Conservation (phyloP, 2,888 invertebrate genomes). For the Sclerodermus sp. region DNA sequence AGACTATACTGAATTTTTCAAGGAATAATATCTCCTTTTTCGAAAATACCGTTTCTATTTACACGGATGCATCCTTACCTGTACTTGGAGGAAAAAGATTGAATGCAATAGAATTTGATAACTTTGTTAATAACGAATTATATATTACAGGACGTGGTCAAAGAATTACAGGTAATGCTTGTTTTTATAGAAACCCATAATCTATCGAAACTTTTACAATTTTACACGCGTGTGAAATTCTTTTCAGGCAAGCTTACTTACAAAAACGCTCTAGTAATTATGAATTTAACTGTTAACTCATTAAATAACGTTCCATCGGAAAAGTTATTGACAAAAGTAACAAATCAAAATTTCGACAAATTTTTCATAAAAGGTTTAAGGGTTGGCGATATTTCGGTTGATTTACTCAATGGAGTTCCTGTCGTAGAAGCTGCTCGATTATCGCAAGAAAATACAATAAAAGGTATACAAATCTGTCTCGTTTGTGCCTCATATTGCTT, state of each 20-base stretch:
- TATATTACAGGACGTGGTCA: constrained; percentile 34
- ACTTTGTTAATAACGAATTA: constrained; percentile 26
- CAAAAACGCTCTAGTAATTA: too few species aligned
- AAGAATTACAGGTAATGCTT: constrained; percentile 34
- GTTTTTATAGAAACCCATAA: too few species aligned
- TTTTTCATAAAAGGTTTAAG: constrained; percentile 26
- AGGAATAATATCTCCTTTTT: constrained; percentile 11
- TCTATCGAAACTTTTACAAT: too few species aligned
- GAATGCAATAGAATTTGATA: constrained; percentile 26
- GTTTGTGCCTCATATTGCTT: not conserved
- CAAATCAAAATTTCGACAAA: constrained; percentile 33
- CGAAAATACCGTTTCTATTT: constrained; percentile 32
- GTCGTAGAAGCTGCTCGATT: constrained; percentile 38
- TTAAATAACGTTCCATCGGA: constrained; percentile 32
- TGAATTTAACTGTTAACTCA: too few species aligned
- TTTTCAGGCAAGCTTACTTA: constrained; percentile 23
- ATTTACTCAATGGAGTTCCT: constrained; percentile 36
- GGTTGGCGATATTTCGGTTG: constrained; percentile 29
- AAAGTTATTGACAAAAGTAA: constrained; percentile 32
- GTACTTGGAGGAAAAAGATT: constrained; percentile 24
- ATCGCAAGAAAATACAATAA: constrained; percentile 37
- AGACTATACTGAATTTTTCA: constrained; percentile 9
- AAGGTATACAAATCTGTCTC: constrained; percentile 34
- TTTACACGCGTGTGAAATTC: too few species aligned
- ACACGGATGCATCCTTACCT: constrained; percentile 23